Conservation (phyloP, 30 jellyfish, hydroid and myxozoan species). For the Catostylus mosaicus region DNA sequence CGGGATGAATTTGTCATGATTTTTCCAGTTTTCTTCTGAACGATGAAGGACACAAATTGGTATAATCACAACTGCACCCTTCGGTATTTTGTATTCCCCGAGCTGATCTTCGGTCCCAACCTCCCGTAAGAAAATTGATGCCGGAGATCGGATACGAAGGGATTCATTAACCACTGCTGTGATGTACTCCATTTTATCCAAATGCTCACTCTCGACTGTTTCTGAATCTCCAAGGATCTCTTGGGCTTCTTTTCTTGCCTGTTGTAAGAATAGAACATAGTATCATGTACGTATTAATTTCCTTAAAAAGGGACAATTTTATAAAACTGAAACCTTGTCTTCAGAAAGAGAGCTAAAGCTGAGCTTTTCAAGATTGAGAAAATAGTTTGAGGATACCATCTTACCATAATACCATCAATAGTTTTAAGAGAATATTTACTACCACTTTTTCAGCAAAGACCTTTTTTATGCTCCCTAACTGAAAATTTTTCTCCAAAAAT, state of each 20-base stretch:
- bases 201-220: not conserved
- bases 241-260: constrained; percentile 55
- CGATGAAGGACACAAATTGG: constrained; percentile 47
- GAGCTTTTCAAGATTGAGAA: too few relatives aligned
- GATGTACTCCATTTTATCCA: constrained; percentile 44
- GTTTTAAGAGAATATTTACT: too few relatives aligned
- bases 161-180: constrained; percentile 69
- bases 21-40: constrained; percentile 56
- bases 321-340: too few relatives aligned
- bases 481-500: too few relatives aligned
- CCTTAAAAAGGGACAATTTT: too few relatives aligned
- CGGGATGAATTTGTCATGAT: constrained; percentile 53
- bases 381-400: too few relatives aligned
- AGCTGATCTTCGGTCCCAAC: constrained; percentile 52
- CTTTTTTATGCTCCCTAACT: too few relatives aligned
- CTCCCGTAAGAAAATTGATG: constrained; percentile 34
- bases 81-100: constrained; percentile 63
- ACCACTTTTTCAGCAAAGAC: too few relatives aligned
- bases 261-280: not conserved
- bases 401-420: too few relatives aligned
- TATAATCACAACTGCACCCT: constrained; percentile 42
- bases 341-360: too few relatives aligned
- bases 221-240: constrained; percentile 24
- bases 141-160: constrained; percentile 66
- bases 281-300: too few relatives aligned